Evolutionary conservation across 2,888 invertebrate genomes (phyloP).

Genomic region (Metopia argyrocephala): DNA sequence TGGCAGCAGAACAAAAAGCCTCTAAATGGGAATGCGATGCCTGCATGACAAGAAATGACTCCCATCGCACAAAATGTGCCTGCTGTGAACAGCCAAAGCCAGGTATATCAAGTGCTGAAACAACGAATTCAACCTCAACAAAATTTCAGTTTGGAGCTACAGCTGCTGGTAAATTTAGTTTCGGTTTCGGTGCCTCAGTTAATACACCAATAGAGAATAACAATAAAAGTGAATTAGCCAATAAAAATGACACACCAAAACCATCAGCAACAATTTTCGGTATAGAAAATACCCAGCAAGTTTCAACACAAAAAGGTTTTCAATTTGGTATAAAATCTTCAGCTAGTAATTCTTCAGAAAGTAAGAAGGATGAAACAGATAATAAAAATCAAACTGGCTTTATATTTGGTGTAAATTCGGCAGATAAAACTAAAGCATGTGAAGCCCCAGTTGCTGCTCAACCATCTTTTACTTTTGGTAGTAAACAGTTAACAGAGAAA

Average conservation of each 20-base stretch:
- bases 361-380: slow-evolving; percentile 65
- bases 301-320: slow-evolving; percentile 38
- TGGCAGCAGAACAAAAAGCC: slow-evolving; percentile 74
- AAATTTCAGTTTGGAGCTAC: slow-evolving; percentile 73
- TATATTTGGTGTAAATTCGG: slow-evolving; percentile 63
- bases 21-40: slow-evolving; percentile 82
- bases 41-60: slow-evolving; percentile 82
- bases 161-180: slow-evolving; percentile 72
- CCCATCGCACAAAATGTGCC: slow-evolving; percentile 79
- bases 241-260: slow-evolving; percentile 41
- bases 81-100: slow-evolving; percentile 82
- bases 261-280: slow-evolving; percentile 28
- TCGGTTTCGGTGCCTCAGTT: slow-evolving; percentile 71
- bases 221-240: slow-evolving; percentile 49
- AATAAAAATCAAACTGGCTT: slow-evolving; percentile 60
- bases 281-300: slow-evolving; percentile 33
- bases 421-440: slow-evolving; percentile 20
- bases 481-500: slow-evolving; percentile 1
- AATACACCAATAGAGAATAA: slow-evolving; percentile 68
- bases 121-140: slow-evolving; percentile 63
- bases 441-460: slow-evolving; percentile 43
- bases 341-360: slow-evolving; percentile 8
- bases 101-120: slow-evolving; percentile 69
- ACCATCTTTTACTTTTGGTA: slow-evolving; percentile 42
- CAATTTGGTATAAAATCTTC: slow-evolving; percentile 64